phyloP scores from a whole-genome alignment of 2,888 invertebrate species.

The Platerodrilus igneus region DNA sequence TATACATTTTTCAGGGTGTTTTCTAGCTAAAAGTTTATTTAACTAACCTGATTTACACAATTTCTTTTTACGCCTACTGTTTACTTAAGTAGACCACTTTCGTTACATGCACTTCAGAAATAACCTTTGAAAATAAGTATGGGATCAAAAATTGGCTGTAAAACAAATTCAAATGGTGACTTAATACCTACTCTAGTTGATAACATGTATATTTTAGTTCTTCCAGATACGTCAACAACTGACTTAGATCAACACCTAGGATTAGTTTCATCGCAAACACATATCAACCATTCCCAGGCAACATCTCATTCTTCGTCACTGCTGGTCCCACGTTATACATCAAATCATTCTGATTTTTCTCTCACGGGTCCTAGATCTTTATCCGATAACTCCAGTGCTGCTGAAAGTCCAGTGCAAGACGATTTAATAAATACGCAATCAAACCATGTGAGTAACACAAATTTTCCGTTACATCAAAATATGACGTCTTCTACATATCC shows the following conservation, averaged over 20 bases:
- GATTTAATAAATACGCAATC: conserved; percentile 63
- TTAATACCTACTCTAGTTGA: no score
- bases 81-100: no score
- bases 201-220: conserved; percentile 56
- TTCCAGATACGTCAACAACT: conserved; percentile 73
- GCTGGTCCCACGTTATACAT: conserved; percentile 63
- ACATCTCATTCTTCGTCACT: conserved; percentile 49
- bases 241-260: conserved; percentile 71
- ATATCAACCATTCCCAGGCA: conserved; percentile 50
- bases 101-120: no score
- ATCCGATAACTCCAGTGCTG: conserved; percentile 77
- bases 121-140: no score
- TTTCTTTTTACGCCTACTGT: no score
- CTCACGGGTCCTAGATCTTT: conserved; percentile 69
- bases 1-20: no score
- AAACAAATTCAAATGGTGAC: no score
- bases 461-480: conserved; percentile 57
- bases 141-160: no score
- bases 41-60: no score
- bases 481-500: conserved; percentile 49
- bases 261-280: conserved; percentile 55
- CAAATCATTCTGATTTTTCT: conserved; percentile 61
- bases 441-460: conserved; percentile 53
- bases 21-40: no score
- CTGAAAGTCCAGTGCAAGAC: conserved; percentile 78